Percentiles rank a stretch among this genome's conserved stretches.
Evolutionary conservation across 2,113 vertebrate species (phyloP).

Genomic region (Nycticebus coucang): DNA sequence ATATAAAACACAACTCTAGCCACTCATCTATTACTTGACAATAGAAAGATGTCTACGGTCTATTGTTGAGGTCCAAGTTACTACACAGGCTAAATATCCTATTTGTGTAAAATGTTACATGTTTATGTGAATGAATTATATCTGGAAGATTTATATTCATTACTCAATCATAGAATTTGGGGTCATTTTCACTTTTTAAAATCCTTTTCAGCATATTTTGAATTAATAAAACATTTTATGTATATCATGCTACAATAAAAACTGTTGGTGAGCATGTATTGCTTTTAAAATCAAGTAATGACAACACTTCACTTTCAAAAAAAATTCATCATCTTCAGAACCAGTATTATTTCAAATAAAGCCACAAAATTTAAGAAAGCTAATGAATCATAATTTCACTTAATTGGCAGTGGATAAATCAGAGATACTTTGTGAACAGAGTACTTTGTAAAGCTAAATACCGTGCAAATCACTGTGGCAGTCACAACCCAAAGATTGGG

Average conservation of each 20-base stretch:
- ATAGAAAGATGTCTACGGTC: not conserved
- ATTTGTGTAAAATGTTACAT: not conserved
- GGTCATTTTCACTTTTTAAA: not conserved
- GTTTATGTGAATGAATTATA: too few relatives aligned
- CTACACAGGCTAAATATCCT: not conserved
- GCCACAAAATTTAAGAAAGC: not conserved
- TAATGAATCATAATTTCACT: not conserved
- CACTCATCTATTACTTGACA: not conserved
- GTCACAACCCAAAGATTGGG: not conserved
- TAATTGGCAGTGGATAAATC: not conserved
- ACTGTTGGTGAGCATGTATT: not conserved
- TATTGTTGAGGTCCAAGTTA: not conserved
- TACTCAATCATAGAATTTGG: not conserved
- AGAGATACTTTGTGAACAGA: not conserved
- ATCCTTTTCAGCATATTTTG: not conserved
- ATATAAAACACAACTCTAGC: not conserved
- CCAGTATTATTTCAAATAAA: not conserved
- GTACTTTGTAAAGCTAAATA: not conserved
- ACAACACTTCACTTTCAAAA: not conserved
- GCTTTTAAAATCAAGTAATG: not conserved
- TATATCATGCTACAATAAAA: not conserved
- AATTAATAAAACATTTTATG: not conserved
- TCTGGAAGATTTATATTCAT: not conserved
- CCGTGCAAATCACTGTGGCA: not conserved
- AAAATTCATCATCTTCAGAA: not conserved